phyloP scores from a whole-genome alignment of 64 coral and sea anemone species.

The Astreopora myriophthalma region DNA sequence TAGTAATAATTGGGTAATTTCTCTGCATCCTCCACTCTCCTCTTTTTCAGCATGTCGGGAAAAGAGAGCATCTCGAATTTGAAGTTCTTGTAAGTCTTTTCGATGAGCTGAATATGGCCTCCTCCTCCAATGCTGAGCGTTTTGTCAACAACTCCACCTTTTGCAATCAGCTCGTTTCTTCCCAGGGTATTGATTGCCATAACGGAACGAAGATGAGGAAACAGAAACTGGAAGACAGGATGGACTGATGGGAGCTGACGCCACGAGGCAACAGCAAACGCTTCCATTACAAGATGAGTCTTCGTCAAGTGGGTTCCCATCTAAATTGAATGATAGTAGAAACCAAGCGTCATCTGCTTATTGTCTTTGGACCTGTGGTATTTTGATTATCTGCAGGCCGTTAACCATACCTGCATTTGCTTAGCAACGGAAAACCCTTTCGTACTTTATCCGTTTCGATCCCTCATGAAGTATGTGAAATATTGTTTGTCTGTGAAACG shows the following conservation, averaged over 20 bases:
- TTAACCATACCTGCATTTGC: no score
- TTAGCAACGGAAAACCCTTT: no score
- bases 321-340: not conserved
- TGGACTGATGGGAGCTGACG: constrained; percentile 82
- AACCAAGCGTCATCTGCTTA: not conserved
- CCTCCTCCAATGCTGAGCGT: constrained; percentile 85
- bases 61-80: constrained; percentile 68
- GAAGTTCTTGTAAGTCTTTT: constrained; percentile 71
- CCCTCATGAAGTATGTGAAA: no score
- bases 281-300: constrained; percentile 79
- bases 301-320: constrained; percentile 66
- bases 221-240: constrained; percentile 76
- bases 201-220: constrained; percentile 69
- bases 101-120: constrained; percentile 69
- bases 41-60: constrained; percentile 58
- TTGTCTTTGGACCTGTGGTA: no score
- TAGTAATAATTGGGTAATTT: constrained; percentile 85
- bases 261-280: constrained; percentile 76
- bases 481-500: no score
- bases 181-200: constrained; percentile 81
- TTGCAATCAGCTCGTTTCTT: constrained; percentile 59
- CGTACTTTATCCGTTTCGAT: no score
- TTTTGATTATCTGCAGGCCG: no score
- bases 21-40: constrained; percentile 49
- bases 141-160: constrained; percentile 5